phyloP scores from a whole-genome alignment of 2,113 vertebrate species.

The Danio rerio region DNA sequence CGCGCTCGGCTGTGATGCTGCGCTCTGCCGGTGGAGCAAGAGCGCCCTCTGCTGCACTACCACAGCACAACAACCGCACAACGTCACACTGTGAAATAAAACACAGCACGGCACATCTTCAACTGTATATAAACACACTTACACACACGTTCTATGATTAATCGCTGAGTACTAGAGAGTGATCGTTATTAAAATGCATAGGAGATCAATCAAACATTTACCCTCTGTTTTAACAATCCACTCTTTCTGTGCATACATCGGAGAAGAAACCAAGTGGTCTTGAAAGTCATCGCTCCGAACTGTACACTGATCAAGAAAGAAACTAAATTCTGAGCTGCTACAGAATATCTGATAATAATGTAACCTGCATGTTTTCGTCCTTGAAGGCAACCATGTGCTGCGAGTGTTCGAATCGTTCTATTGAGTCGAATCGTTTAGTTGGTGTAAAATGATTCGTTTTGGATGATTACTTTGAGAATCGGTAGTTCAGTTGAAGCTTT shows the following conservation, averaged over 20 bases:
- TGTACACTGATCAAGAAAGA: background rate
- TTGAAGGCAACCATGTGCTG: background rate
- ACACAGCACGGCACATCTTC: background rate
- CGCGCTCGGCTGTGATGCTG: constrained; percentile 68
- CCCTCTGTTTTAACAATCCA: background rate
- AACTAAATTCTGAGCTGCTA: background rate
- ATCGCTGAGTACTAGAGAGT: background rate
- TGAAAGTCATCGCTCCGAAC: background rate
- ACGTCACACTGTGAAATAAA: constrained; percentile 16
- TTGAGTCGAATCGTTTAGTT: constrained; percentile 2
- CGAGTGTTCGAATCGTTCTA: background rate
- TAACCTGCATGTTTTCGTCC: background rate
- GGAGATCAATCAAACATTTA: background rate
- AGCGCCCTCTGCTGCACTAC: constrained; percentile 37
- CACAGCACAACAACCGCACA: background rate
- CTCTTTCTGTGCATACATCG: background rate
- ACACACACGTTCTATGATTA: background rate
- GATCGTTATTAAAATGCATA: background rate
- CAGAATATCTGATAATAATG: background rate
- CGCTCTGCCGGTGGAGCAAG: constrained; percentile 47
- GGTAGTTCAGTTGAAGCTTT: background rate
- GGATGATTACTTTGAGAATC: background rate
- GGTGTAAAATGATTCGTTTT: background rate
- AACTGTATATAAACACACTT: background rate
- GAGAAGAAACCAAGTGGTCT: background rate